These are phyloP conservation scores for Neogale vison DNA, from an alignment of 2,113 vertebrate genomes.

Conservation along the genomic window DNA sequence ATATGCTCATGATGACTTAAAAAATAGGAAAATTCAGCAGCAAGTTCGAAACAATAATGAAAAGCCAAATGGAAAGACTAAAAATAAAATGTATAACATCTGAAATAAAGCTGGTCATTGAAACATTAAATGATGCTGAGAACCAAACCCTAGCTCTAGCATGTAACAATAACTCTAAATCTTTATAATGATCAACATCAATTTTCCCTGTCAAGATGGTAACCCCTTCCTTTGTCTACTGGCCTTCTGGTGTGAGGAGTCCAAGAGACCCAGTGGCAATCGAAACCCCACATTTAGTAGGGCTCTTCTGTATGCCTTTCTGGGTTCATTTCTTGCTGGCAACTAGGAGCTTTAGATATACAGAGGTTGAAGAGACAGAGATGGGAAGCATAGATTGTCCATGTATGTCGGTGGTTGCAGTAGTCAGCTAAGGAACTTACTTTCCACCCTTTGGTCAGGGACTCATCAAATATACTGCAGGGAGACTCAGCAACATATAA, in stretches of 20 bases:
- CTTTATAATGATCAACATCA: neutral
- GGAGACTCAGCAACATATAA: neutral
- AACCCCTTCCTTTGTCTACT: neutral
- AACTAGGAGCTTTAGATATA: neutral
- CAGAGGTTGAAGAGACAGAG: neutral
- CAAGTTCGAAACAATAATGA: neutral
- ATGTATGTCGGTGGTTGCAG: too few species aligned
- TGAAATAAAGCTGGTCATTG: neutral
- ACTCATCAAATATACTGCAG: neutral
- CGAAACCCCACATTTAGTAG: neutral
- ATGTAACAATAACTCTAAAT: neutral
- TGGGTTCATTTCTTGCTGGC: neutral
- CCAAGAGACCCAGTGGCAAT: neutral
- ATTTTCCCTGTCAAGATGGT: neutral
- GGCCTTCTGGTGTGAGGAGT: neutral
- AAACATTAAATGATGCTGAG: neutral
- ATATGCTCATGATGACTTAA: neutral
- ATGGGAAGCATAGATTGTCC: neutral
- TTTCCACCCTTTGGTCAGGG: neutral
- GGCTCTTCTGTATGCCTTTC: neutral
- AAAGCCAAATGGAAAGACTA: neutral
- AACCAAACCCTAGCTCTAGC: neutral
- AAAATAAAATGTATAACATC: neutral
- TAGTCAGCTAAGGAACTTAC: neutral
- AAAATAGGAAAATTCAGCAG: neutral